Percentiles rank a stretch among this genome's conserved stretches.
phyloP scores from a whole-genome alignment of 1,140 invertebrate species.

The Macrobrachium rosenbergii region DNA sequence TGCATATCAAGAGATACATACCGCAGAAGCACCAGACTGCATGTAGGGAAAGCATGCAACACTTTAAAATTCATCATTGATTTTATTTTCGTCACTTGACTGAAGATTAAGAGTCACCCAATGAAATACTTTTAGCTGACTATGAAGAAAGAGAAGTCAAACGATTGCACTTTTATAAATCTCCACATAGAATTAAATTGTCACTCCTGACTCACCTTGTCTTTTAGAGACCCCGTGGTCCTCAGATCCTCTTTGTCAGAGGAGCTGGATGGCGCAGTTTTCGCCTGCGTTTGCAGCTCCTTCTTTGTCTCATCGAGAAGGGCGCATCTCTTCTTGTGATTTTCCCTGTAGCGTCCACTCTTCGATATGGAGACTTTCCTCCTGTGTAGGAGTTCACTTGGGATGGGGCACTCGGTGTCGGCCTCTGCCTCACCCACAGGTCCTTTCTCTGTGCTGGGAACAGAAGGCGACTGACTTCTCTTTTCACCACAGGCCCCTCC shows the following conservation, averaged over 20 bases:
- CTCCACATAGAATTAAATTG: no score
- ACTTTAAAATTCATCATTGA: no score
- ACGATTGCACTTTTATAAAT: no score
- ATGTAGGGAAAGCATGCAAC: no score
- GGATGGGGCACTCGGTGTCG: neutral
- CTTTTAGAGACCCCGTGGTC: neutral
- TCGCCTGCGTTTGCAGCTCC: neutral
- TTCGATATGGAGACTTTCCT: conserved; percentile 46
- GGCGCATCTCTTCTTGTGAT: conserved; percentile 37
- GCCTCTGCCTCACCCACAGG: neutral
- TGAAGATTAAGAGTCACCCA: no score
- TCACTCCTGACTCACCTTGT: neutral
- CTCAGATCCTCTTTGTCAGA: neutral
- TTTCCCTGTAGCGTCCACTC: conserved; percentile 39
- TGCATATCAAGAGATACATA: no score
- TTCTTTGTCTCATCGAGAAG: neutral
- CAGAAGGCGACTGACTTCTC: neutral
- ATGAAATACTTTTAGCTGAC: no score
- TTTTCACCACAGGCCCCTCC: neutral
- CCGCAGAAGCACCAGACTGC: no score
- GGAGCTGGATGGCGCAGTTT: neutral
- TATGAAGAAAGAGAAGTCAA: no score
- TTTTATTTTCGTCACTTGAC: no score
- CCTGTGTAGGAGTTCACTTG: conserved; percentile 30
- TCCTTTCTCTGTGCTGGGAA: neutral